Conservation (phyloP, 2,113 vertebrate species). For the Gallinago jamesoni region DNA sequence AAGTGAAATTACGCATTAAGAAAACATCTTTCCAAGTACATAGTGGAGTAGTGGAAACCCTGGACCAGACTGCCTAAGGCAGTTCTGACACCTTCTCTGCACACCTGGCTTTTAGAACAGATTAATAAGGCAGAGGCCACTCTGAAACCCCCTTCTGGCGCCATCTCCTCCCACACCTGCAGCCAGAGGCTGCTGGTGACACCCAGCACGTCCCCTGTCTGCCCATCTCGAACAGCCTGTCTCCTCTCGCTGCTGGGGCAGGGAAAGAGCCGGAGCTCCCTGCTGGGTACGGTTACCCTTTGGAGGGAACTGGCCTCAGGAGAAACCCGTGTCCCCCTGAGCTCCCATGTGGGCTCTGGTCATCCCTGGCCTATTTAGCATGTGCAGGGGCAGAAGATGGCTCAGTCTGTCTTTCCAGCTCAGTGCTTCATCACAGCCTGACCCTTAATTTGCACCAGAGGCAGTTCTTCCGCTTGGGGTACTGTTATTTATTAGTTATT, state of each 20-base stretch:
- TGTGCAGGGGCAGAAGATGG: neutral
- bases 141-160: neutral
- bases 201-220: too few species aligned
- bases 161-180: neutral
- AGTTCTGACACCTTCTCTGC: neutral
- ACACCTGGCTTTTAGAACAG: neutral
- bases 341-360: neutral
- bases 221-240: accelerated
- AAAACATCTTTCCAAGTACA: neutral
- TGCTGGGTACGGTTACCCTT: accelerated
- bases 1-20: neutral
- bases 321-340: accelerated
- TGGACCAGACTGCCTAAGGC: neutral
- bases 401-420: neutral
- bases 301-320: neutral
- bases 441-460: neutral
- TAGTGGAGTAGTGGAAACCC: neutral
- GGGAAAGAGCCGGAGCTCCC: neutral
- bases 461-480: neutral
- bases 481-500: neutral
- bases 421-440: neutral
- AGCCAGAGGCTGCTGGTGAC: neutral
- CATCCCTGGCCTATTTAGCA: neutral
- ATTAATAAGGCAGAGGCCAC: neutral
- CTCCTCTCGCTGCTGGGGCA: neutral